Evolutionary conservation across 2,797 vertebrate genomes (phyloP).

Genomic region (Poecilia gillii): DNA sequence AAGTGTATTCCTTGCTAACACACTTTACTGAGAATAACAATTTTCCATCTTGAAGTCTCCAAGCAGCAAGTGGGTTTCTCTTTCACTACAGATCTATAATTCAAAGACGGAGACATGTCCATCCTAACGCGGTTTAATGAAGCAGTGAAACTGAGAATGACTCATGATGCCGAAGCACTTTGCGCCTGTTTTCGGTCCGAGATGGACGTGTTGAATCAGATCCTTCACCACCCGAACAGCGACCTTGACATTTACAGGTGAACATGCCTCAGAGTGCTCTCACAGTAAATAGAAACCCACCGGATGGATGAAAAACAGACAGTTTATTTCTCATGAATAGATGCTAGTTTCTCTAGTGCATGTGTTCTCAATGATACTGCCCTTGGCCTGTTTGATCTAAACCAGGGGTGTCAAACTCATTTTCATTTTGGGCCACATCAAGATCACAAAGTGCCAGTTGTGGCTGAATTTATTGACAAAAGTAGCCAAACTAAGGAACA

Average conservation of each 20-base stretch:
- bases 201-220: slow-evolving; percentile 10
- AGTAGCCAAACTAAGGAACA: no score
- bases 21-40: slow-evolving; percentile 47
- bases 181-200: slow-evolving; percentile 15
- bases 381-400: neutral
- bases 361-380: neutral
- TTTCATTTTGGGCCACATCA: no score
- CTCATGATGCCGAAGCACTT: slow-evolving; percentile 42
- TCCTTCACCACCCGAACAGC: neutral
- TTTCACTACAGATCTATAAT: slow-evolving; percentile 63
- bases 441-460: no score
- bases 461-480: no score
- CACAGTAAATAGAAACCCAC: neutral
- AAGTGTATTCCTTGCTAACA: slow-evolving; percentile 29
- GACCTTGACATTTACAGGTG: slow-evolving; percentile 16
- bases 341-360: neutral
- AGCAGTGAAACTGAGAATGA: slow-evolving; percentile 56
- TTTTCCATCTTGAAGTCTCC: slow-evolving; percentile 37
- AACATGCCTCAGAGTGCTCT: neutral
- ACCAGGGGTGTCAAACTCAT: no score
- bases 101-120: slow-evolving; percentile 49
- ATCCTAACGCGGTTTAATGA: slow-evolving; percentile 60
- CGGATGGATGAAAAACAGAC: neutral
- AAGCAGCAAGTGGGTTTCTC: slow-evolving; percentile 34
- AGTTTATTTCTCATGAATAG: neutral